phyloP scores from a whole-genome alignment of 2,797 vertebrate species.

The Bryconaethiops microstoma region DNA sequence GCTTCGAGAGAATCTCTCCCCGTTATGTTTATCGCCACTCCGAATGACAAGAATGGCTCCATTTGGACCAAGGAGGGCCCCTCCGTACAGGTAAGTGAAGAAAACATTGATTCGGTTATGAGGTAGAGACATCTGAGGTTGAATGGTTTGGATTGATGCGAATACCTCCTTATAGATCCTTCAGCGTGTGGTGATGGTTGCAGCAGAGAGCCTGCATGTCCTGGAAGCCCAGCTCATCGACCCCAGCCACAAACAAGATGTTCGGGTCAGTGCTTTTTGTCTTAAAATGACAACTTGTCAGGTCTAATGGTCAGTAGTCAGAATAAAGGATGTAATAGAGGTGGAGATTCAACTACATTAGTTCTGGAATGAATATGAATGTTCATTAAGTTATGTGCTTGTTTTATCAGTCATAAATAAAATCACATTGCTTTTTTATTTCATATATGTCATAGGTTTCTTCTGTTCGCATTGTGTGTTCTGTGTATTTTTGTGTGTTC shows the following conservation, averaged over 20 bases:
- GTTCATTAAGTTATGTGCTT: too few species aligned
- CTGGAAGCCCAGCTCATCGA: constrained; percentile 88
- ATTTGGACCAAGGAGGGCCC: constrained; percentile 89
- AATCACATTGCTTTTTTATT: too few species aligned
- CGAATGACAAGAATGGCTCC: constrained; percentile 86
- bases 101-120: background rate
- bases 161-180: constrained; percentile 78
- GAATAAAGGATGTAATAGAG: background rate
- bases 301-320: background rate
- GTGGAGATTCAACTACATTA: background rate
- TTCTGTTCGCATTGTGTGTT: too few species aligned
- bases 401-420: too few species aligned
- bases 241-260: constrained; percentile 77
- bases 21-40: constrained; percentile 91
- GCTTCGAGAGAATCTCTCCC: constrained; percentile 84
- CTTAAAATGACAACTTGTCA: background rate
- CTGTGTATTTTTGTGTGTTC: too few species aligned
- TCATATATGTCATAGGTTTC: too few species aligned
- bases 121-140: background rate
- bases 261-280: constrained; percentile 79
- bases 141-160: background rate
- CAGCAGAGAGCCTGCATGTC: constrained; percentile 82
- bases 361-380: too few species aligned
- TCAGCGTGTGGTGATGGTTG: constrained; percentile 84
- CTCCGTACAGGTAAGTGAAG: constrained; percentile 82